Evolutionary conservation across 2,113 vertebrate genomes (phyloP).

Genomic region (Tor tambroides): DNA sequence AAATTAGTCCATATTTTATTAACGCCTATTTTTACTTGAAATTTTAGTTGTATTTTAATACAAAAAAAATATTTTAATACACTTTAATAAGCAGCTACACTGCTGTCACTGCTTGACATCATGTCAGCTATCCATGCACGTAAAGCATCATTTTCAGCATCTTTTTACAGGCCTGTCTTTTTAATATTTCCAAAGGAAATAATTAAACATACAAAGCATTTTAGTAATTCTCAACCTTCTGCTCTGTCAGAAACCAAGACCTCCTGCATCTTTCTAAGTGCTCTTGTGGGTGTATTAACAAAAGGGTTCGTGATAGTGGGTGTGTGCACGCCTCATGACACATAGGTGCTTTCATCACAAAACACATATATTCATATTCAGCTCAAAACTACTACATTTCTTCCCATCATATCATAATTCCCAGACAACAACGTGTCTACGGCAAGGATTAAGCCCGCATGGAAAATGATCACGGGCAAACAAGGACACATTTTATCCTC

Average conservation of each 20-base stretch:
- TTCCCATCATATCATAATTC: background rate
- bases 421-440: conserved; percentile 23
- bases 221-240: background rate
- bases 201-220: background rate
- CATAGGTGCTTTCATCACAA: conserved; percentile 29
- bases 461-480: background rate
- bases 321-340: conserved; percentile 42
- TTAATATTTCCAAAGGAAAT: background rate
- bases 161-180: background rate
- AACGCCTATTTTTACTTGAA: background rate
- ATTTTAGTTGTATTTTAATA: background rate
- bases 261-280: background rate
- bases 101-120: background rate
- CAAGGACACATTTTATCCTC: background rate
- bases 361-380: conserved; percentile 8
- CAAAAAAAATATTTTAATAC: background rate
- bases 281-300: conserved; percentile 20
- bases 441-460: background rate
- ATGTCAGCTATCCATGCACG: background rate
- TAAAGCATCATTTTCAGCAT: background rate
- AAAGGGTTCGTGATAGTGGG: conserved; percentile 26
- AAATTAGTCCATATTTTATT: background rate
- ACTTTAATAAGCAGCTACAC: background rate
- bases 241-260: background rate
- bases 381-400: conserved; percentile 6